Conservation (phyloP, 2,113 vertebrate species). For the Centropristis striata region DNA sequence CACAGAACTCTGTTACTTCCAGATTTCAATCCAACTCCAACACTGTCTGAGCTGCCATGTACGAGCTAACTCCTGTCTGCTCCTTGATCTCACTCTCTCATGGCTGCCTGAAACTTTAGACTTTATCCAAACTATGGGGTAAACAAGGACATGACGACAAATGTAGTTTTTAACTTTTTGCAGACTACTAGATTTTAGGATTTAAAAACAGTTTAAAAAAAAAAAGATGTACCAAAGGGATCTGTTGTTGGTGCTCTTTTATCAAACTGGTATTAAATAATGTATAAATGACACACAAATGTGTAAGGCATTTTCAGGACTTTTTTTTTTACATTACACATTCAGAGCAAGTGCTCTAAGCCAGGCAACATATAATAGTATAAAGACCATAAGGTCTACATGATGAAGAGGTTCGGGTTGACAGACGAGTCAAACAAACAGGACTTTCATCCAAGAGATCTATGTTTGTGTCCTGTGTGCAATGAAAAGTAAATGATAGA, state of each 20-base stretch:
- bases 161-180: background rate
- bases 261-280: background rate
- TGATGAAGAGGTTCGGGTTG: too few relatives aligned
- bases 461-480: too few relatives aligned
- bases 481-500: too few relatives aligned
- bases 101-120: background rate
- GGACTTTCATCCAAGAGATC: too few relatives aligned
- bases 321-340: too few relatives aligned
- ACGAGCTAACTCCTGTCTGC: conserved; percentile 41
- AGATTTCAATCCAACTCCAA: conserved; percentile 49
- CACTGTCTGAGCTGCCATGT: conserved; percentile 35
- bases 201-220: background rate
- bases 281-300: too few relatives aligned
- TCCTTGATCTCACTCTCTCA: conserved; percentile 51
- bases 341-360: too few relatives aligned
- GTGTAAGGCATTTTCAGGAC: background rate
- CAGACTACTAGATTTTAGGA: background rate
- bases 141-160: conserved; percentile 19
- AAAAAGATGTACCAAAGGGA: conserved; percentile 26
- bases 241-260: conserved; percentile 5
- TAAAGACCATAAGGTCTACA: too few relatives aligned
- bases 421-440: too few relatives aligned
- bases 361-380: too few relatives aligned
- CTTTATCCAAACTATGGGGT: conserved; percentile 17
- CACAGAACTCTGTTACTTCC: conserved; percentile 65